Conservation (phyloP, 2,797 vertebrate species). For the Rousettus madagascariensis region DNA sequence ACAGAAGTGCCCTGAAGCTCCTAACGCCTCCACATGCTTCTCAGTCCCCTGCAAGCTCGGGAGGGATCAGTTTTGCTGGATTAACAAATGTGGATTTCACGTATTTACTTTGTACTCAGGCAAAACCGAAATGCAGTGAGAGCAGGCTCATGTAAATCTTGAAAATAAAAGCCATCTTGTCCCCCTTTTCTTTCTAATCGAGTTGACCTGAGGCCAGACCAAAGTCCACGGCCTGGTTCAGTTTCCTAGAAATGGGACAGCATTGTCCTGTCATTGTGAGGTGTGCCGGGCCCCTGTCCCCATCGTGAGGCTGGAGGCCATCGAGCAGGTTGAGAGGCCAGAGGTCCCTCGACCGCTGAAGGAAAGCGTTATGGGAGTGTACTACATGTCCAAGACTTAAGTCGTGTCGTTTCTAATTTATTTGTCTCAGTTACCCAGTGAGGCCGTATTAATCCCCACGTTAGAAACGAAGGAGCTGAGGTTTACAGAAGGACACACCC, state of each 20-base stretch:
- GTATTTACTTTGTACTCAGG: neutral
- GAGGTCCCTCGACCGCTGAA: neutral
- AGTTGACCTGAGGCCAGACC: neutral
- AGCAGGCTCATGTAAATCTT: neutral
- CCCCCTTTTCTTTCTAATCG: neutral
- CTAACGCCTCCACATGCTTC: fast-evolving
- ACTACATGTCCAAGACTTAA: neutral
- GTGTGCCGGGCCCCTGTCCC: neutral
- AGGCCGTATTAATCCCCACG: neutral
- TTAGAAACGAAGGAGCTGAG: neutral
- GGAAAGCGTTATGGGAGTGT: neutral
- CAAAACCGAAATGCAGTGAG: neutral
- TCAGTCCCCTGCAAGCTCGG: neutral
- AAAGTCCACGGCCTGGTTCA: neutral
- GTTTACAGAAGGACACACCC: neutral
- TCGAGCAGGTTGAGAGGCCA: neutral
- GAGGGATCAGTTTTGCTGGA: neutral
- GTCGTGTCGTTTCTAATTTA: neutral
- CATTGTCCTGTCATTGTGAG: neutral
- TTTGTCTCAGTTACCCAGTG: neutral
- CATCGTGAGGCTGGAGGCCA: fast-evolving
- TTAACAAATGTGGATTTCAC: neutral
- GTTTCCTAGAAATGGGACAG: neutral
- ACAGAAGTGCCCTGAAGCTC: neutral
- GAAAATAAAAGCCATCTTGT: neutral